Percentiles rank a stretch among this genome's conserved stretches.
Conservation (phyloP, 92 coral and sea anemone species). For the Plumapathes pennacea region DNA sequence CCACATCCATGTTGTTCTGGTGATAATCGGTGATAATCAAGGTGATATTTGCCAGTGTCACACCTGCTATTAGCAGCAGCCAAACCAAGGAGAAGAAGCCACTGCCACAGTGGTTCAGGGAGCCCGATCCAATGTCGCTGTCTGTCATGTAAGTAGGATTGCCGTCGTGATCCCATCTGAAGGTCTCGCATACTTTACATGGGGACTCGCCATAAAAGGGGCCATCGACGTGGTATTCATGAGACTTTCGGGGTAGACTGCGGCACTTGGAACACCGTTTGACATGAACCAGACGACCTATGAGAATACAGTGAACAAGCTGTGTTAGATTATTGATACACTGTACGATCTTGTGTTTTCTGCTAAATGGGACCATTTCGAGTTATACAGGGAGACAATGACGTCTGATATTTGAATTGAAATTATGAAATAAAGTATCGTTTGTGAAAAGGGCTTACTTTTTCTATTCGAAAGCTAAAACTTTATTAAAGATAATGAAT, state of each 20-base stretch:
- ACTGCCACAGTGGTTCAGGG: constrained; percentile 81
- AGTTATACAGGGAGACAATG: too few relatives aligned
- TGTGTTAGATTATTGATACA: too few relatives aligned
- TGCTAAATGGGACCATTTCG: too few relatives aligned
- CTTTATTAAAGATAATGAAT: too few relatives aligned
- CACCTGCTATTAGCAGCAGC: constrained; percentile 51
- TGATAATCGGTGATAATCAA: constrained; percentile 28
- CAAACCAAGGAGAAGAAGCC: constrained; percentile 71
- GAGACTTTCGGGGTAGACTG: constrained; percentile 19
- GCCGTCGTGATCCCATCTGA: constrained; percentile 76
- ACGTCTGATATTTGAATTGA: too few relatives aligned
- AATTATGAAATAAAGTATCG: too few relatives aligned
- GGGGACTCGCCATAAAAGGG: constrained; percentile 24
- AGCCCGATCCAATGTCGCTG: constrained; percentile 65
- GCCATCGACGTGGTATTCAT: constrained; percentile 1
- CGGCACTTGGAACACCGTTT: constrained; percentile 58
- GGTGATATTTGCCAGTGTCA: constrained; percentile 46
- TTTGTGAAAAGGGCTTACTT: too few relatives aligned
- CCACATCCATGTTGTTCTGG: constrained; percentile 41
- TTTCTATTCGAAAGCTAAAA: too few relatives aligned
- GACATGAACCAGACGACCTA: constrained; percentile 63
- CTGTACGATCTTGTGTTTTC: too few relatives aligned
- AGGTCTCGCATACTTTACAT: constrained; percentile 80
- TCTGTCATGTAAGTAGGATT: constrained; percentile 67
- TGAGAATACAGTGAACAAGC: too few relatives aligned